phyloP scores from a whole-genome alignment of 2,888 invertebrate species.

The Laothoe populi region DNA sequence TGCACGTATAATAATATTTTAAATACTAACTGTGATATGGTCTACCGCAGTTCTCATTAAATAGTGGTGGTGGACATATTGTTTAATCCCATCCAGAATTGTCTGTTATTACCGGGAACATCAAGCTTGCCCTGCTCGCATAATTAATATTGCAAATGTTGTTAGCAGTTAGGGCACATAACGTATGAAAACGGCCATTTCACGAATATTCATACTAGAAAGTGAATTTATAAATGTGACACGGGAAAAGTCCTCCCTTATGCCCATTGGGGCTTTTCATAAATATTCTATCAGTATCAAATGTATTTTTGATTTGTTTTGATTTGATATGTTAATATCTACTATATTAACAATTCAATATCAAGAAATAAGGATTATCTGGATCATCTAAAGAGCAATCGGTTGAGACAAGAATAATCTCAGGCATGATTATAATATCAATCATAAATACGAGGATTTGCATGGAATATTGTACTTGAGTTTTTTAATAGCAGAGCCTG shows the following conservation, averaged over 20 bases:
- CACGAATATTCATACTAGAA: constrained; percentile 26
- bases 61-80: constrained; percentile 66
- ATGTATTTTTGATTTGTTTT: not conserved
- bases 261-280: not conserved
- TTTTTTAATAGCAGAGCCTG: too few species aligned
- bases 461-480: too few species aligned
- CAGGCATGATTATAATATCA: too few species aligned
- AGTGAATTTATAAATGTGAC: constrained; percentile 1
- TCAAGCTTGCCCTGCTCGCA: constrained; percentile 60
- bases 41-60: constrained; percentile 59
- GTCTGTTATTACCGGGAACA: constrained; percentile 70
- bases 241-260: not conserved
- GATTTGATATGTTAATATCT: not conserved
- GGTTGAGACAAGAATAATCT: too few species aligned
- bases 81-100: constrained; percentile 68
- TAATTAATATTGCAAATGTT: constrained; percentile 83
- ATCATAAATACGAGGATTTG: too few species aligned
- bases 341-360: too few species aligned
- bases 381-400: too few species aligned
- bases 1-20: too few species aligned
- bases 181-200: constrained; percentile 23
- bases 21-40: constrained; percentile 41
- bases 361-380: too few species aligned
- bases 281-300: not conserved
- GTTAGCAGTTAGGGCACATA: constrained; percentile 67